A percentile compares a stretch with the other conserved stretches of the same genome.
phyloP scores from a whole-genome alignment of 2,888 invertebrate species.

The Drosophila multiciliata region DNA sequence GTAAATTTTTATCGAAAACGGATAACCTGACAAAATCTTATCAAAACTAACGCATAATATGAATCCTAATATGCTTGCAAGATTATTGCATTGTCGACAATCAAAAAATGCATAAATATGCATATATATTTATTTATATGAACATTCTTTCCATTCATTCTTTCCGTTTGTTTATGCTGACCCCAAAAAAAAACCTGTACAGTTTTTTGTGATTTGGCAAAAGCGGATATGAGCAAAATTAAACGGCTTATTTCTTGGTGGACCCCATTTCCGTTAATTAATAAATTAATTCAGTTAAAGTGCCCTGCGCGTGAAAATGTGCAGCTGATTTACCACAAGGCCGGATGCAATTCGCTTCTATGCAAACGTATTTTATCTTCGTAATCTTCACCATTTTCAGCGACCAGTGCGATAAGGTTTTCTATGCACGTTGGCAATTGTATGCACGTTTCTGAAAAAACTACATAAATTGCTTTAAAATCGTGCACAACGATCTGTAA shows the following conservation, averaged over 20 bases:
- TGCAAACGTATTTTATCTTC: conserved; percentile 87
- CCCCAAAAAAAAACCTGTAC: background rate
- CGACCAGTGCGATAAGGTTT: conserved; percentile 87
- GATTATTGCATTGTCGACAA: background rate
- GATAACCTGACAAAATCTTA: background rate
- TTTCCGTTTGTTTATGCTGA: background rate
- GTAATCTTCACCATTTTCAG: conserved; percentile 88
- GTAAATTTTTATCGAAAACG: background rate
- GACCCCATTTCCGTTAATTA: background rate
- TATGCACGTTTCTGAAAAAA: conserved; percentile 85
- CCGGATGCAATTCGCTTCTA: conserved; percentile 85
- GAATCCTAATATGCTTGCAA: background rate
- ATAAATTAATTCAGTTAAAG: conserved; percentile 2
- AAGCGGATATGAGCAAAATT: background rate
- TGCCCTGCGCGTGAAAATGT: conserved; percentile 53
- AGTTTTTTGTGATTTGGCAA: background rate
- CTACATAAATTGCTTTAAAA: conserved; percentile 85
- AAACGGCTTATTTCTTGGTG: background rate
- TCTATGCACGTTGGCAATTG: conserved; percentile 86
- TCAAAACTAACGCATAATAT: background rate
- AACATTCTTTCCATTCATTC: background rate
- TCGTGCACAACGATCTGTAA: conserved; percentile 78
- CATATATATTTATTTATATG: background rate
- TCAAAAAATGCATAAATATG: background rate
- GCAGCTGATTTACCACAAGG: conserved; percentile 84